Conservation (phyloP, 1,140 invertebrate genomes). For the Dysdera silvatica region DNA sequence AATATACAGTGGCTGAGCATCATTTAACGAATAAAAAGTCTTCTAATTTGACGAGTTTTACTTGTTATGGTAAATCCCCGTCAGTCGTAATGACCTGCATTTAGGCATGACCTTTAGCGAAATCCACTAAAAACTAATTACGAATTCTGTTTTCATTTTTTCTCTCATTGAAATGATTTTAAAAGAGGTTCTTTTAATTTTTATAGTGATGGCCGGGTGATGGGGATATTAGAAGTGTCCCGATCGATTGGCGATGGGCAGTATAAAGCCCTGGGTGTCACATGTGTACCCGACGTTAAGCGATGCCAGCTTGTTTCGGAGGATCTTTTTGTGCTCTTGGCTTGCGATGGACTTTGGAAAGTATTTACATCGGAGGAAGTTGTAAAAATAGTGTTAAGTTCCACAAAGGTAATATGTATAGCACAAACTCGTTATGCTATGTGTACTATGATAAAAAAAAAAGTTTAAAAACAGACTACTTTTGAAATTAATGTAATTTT, state of each 20-base stretch:
- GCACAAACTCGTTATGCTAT: too few species aligned
- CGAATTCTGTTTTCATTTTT: too few species aligned
- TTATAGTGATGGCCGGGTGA: constrained; percentile 48
- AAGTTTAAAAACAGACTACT: too few species aligned
- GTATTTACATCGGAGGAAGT: constrained; percentile 44
- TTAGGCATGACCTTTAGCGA: too few species aligned
- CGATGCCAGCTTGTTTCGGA: constrained; percentile 45
- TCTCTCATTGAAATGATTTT: neutral
- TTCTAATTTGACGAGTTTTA: too few species aligned
- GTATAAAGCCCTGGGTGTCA: constrained; percentile 47
- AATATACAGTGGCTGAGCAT: too few species aligned
- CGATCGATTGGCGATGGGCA: constrained; percentile 51
- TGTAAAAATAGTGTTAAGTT: constrained; percentile 42
- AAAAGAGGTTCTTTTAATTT: neutral
- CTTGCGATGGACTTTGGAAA: constrained; percentile 52
- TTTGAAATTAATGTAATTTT: too few species aligned
- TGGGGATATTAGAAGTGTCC: constrained; percentile 50
- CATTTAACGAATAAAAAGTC: too few species aligned
- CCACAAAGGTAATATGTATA: constrained; percentile 37
- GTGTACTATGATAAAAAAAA: too few species aligned
- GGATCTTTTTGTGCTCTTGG: constrained; percentile 42
- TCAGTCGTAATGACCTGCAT: too few species aligned
- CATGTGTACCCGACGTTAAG: constrained; percentile 48
- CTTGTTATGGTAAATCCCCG: too few species aligned
- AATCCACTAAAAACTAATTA: too few species aligned